Base-by-base conservation (phyloP, 1,140 invertebrate genomes). In the Vollenhovia emeryi region DNA sequence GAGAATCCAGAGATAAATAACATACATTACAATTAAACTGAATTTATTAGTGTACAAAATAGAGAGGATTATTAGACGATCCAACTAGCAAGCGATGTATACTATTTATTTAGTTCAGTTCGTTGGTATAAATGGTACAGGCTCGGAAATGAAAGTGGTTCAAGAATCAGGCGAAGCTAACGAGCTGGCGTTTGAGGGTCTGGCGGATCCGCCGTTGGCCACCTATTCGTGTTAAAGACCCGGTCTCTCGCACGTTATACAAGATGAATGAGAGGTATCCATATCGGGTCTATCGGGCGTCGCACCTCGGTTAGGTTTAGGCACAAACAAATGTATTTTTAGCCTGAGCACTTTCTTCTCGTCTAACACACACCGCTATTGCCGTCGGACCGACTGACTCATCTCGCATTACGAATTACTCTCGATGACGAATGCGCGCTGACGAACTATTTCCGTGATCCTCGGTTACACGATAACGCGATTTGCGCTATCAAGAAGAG, bases 371-470 rank as follows among this genome's bases (percentile, higher is more conserved):
- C n/a, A 24, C 36, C 50, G 40, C 24, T 55, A 68, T 80, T 48
- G 27, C 50, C 33, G 30, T 40, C 64, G 48, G 36, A 40, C 24
- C n/a, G 27, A 3, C 66, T 82, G 78, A 82, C 18, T 82, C 78
- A 82, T 82, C 64, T 82, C 36, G 21, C 3, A 43, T 82, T 71
- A 71, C 64, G 27, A 68, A 52, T 50, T 68, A 57, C 15, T 57
- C 48, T 8, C 24, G 48, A 52, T 80, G 78, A 80, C 78, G 64
- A 80, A 79, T 27, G 11, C 21, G 3, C 24, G 48, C 33, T 80
- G 76, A 80, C 64, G 5, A 69, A 80, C 13, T 57, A 71, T 82
- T 71, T 82, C 64, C 66, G 36, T 21, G 50, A 71, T 33, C 36
- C 6, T 57, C 27, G 24, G 21, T 43, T 7, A 3, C 24, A 3